These are phyloP conservation scores for Ostrea edulis DNA, from an alignment of 1,140 invertebrate species.

Conservation along the genomic window DNA sequence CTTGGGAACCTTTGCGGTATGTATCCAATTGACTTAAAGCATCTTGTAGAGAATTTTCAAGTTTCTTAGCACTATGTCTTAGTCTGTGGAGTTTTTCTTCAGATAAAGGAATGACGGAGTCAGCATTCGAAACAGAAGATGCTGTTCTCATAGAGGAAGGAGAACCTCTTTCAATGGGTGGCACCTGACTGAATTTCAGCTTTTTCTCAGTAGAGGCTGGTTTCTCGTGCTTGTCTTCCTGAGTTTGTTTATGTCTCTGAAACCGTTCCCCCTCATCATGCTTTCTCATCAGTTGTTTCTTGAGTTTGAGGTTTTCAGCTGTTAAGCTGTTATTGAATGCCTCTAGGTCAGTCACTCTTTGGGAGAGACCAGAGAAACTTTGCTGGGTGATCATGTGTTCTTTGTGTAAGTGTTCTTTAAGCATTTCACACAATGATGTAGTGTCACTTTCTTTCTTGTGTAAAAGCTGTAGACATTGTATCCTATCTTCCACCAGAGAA, in stretches of 20 bases:
- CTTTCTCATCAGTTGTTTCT: slow-evolving; percentile 43
- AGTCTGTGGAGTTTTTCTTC: slow-evolving; percentile 69
- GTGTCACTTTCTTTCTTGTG: slow-evolving; percentile 45
- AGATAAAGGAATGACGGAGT: slow-evolving; percentile 64
- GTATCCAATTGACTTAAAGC: slow-evolving; percentile 69
- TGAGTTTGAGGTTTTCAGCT: slow-evolving; percentile 25
- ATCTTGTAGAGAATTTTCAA: slow-evolving; percentile 72
- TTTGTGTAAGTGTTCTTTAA: slow-evolving; percentile 51
- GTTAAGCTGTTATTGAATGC: slow-evolving; percentile 47
- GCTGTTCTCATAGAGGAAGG: slow-evolving; percentile 27
- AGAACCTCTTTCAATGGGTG: slow-evolving; percentile 13
- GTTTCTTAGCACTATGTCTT: slow-evolving; percentile 69
- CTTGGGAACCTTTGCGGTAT: slow-evolving; percentile 59
- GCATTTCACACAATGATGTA: slow-evolving; percentile 40
- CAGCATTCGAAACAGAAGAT: not conserved
- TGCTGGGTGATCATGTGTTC: slow-evolving; percentile 31
- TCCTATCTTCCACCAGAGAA: slow-evolving; percentile 58
- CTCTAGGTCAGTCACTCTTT: slow-evolving; percentile 55
- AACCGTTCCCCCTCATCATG: slow-evolving; percentile 46
- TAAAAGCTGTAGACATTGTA: slow-evolving; percentile 57
- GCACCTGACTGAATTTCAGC: not conserved
- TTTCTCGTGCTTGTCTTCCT: slow-evolving; percentile 13
- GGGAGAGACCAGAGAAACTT: slow-evolving; percentile 42
- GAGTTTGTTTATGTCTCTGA: not conserved
- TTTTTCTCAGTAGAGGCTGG: slow-evolving; percentile 3